Evolutionary conservation across 1,140 invertebrate genomes (phyloP), one percentile per base, ranked within the genome.

Genomic region (Atta colombica): DNA sequence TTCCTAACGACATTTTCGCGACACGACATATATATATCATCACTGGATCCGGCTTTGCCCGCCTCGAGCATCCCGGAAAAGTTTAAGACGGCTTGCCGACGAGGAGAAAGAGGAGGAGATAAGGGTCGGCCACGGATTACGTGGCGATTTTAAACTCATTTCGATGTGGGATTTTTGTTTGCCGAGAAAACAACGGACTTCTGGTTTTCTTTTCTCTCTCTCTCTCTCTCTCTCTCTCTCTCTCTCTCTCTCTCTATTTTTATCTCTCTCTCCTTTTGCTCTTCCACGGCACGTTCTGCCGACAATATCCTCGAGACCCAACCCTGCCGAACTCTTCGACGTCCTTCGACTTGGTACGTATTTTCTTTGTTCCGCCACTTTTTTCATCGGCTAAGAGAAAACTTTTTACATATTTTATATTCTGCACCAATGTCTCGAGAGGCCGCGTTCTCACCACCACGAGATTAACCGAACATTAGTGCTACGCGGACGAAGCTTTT

Each of bases 141-240:
- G 68, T 81, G 82, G 35, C 87, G 86, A 91, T 93, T 92, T 92
- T 91, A 92, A 92, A 92, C 88, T 92, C 88, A 88, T 91, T 91
- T 91, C 85, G 72, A 78, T 88, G 63, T 74, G n/a, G 81, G 86
- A 87, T 91, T 91, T 87, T 80, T 90, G 89, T 78, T 90, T 72
- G 71, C 25, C 66, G 49, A 63, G 87, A 84, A 91, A 91, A 90
- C 82, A 91, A 90, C 88, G 18, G 18, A 78, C 60, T 75, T 61
- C 61, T 31, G 72, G 31, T 35, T 12, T 53, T 28, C 28, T 53
- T 60, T 45, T 53, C 53, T 6, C 58, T 12, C 51, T 8, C 28
- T 21, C 12, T 87, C 18, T 28, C 31, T 49, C 5, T 60, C 14
- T 61, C 12, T 21, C 16, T 60, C 68, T 63, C 31, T 31, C 3